Conservation (phyloP, 2,797 vertebrate species). For the Tauraco hartlaubi region DNA sequence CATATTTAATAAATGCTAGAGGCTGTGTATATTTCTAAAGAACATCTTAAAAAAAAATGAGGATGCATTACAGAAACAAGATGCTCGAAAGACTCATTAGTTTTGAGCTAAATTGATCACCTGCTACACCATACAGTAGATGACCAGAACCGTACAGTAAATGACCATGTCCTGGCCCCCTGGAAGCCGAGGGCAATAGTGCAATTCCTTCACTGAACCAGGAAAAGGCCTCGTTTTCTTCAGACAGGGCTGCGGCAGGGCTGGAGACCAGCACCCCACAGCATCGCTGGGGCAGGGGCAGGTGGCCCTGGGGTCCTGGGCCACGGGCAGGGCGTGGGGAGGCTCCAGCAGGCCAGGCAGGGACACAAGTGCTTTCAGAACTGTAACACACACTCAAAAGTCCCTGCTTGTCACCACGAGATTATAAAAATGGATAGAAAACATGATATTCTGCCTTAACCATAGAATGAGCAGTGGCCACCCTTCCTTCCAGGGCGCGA, state of each 20-base stretch:
- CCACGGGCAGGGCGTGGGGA: background rate
- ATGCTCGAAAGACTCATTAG: background rate
- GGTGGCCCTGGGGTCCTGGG: background rate
- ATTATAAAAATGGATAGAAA: background rate
- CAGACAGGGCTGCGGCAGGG: background rate
- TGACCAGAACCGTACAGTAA: background rate
- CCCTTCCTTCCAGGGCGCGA: background rate
- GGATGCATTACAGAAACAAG: background rate
- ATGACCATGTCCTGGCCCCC: accelerated
- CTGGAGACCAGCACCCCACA: background rate
- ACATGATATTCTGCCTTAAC: background rate
- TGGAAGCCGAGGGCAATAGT: background rate
- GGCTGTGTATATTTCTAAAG: background rate
- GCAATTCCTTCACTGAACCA: background rate
- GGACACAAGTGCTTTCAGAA: accelerated
- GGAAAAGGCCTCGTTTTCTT: background rate
- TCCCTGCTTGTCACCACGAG: background rate
- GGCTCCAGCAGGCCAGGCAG: accelerated
- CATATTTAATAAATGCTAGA: background rate
- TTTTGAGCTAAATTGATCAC: background rate
- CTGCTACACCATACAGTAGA: background rate
- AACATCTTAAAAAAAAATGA: background rate
- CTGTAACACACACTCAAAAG: background rate
- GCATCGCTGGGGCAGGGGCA: background rate
- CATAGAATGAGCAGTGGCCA: background rate